Base-by-base conservation (phyloP, 2,113 vertebrate genomes). In the Castor canadensis region DNA sequence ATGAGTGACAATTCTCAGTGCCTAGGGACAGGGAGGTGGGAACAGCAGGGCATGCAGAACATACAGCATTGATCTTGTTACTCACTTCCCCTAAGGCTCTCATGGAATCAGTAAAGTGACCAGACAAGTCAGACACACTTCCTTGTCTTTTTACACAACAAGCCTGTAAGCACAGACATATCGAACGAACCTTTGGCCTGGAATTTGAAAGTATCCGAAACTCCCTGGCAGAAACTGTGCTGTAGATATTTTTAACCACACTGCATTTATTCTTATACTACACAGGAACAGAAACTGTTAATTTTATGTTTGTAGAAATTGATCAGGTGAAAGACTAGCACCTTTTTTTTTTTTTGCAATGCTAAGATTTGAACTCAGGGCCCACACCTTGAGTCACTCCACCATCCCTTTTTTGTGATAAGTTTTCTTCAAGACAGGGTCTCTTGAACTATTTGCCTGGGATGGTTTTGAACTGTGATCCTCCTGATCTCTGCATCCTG, bases 241-340 rank as follows among this genome's bases (percentile, higher is more conserved):
- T 45, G 43, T 43, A 60, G 45, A 52, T 91, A 22, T 85, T 77
- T 90, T 88, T 71, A 71, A 81, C 15, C 64, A 94, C 77, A 58
- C 80, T 92, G 66, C 64, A 87, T 96, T 83, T 92, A 83, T 75
- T 80, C 58, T 66, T 88, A 67, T 87, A 93, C 75, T 92, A 58
- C 62, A 67, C 43, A 43, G 35, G 69, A 64, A 60, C 88, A 30
- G 54, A 89, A 95, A 81, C 64, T 26, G 60, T 89, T 93, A 11
- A 71, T 67, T 92, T 89, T 60, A 88, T 79, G 87, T 94, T 88
- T 95, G 40, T 32, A 66, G 62, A 93, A 86, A 92, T 52, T 52
- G 49, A 88, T 71, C 92, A 88, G 73, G 82, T 9, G 16, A 87
- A 67, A 82, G 66, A 75, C 16, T 9, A 76, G 64, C 35, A 19